Evolutionary conservation across 2,797 vertebrate genomes (phyloP).

Genomic region (Cirrhinus molitorella): DNA sequence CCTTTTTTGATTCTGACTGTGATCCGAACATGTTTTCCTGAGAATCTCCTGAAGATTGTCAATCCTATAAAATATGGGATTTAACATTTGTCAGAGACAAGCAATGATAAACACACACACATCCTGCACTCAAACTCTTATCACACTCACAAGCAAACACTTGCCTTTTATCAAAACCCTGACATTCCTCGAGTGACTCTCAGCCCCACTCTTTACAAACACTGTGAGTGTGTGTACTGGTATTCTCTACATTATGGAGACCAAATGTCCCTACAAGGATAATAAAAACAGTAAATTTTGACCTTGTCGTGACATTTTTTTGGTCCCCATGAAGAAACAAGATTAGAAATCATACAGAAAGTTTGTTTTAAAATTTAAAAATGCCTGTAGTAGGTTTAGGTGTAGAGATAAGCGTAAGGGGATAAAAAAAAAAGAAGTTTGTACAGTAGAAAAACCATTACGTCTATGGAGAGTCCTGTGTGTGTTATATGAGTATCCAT

Average conservation of each 20-base stretch:
- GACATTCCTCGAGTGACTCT: conserved; percentile 35
- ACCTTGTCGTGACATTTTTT: no score
- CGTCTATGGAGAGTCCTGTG: neutral
- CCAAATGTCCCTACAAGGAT: no score
- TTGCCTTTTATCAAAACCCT: conserved; percentile 42
- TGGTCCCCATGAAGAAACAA: no score
- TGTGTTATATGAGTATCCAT: neutral
- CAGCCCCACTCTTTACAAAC: neutral
- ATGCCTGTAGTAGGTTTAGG: no score
- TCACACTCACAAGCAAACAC: conserved; percentile 46
- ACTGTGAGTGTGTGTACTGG: neutral
- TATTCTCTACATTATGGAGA: no score
- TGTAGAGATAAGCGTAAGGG: no score
- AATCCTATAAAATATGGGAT: neutral
- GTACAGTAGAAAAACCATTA: no score
- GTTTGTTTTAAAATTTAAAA: no score
- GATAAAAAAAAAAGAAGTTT: no score
- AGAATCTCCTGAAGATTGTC: neutral
- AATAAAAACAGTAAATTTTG: no score
- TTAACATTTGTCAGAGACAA: neutral
- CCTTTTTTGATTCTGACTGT: neutral
- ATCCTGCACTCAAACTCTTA: conserved; percentile 7
- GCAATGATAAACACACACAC: conserved; percentile 8
- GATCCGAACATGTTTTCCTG: neutral
- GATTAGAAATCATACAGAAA: no score